Evolutionary conservation across 2,113 vertebrate species (phyloP).

Genomic region (Archocentrus centrarchus): DNA sequence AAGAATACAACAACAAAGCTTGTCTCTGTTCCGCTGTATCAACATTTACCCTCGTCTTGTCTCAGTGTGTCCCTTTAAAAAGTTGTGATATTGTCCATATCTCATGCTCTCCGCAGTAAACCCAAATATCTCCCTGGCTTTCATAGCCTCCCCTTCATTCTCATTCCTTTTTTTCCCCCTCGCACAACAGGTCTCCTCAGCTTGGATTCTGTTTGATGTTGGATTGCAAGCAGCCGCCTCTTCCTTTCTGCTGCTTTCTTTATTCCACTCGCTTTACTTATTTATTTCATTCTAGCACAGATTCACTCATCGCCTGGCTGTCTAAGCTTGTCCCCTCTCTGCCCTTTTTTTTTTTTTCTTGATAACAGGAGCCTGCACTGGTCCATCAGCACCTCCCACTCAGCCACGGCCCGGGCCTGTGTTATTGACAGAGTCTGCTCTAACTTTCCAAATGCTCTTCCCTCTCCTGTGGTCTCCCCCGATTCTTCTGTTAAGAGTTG

Average conservation of each 20-base stretch:
- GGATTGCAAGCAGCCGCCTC: neutral
- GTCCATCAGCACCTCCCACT: constrained; percentile 73
- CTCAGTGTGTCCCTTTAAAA: constrained; percentile 38
- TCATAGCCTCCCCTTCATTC: constrained; percentile 29
- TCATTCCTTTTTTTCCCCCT: neutral
- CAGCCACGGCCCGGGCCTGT: constrained; percentile 29
- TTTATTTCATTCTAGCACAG: constrained; percentile 31
- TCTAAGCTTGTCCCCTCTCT: constrained; percentile 61
- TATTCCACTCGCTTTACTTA: constrained; percentile 44
- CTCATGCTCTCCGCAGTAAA: constrained; percentile 14
- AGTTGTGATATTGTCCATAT: constrained; percentile 35
- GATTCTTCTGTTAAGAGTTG: neutral
- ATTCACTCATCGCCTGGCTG: constrained; percentile 52
- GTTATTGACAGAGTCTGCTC: constrained; percentile 46
- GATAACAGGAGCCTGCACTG: constrained; percentile 50
- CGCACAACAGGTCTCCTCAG: constrained; percentile 36
- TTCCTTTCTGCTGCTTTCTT: constrained; percentile 13
- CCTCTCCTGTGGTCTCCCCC: neutral
- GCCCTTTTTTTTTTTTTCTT: constrained; percentile 23
- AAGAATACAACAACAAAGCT: constrained; percentile 45
- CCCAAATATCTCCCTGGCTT: neutral
- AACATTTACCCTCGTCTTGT: constrained; percentile 37
- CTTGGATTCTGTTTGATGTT: constrained; percentile 50
- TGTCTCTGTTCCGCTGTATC: constrained; percentile 46
- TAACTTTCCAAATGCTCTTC: constrained; percentile 25